Evolutionary conservation across 1,140 invertebrate genomes (phyloP).

Genomic region (Drosophila novamexicana): DNA sequence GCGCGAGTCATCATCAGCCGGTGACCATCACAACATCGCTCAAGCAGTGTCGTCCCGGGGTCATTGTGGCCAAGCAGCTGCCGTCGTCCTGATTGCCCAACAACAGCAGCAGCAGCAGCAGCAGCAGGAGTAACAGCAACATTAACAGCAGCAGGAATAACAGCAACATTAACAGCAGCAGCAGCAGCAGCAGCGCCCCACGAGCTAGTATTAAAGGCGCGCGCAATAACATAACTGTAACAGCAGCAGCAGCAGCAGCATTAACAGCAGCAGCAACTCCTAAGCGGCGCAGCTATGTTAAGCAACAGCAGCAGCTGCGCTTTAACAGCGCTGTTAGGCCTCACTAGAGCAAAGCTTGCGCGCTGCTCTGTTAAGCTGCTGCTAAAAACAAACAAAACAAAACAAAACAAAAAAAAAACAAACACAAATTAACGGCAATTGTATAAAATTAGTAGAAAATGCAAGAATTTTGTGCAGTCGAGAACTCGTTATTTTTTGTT

Average conservation of each 20-base stretch:
- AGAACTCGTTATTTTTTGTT: slow-evolving; percentile 41
- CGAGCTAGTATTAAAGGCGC: slow-evolving; percentile 67
- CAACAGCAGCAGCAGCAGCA: slow-evolving; percentile 23
- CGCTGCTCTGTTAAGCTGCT: slow-evolving; percentile 6
- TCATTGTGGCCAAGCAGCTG: slow-evolving; percentile 92
- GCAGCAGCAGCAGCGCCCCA: slow-evolving; percentile 10
- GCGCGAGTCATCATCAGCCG: slow-evolving; percentile 45
- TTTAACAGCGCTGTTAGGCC: slow-evolving; percentile 34
- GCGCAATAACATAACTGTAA: slow-evolving; percentile 41
- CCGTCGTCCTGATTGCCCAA: slow-evolving; percentile 83
- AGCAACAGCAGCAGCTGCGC: slow-evolving; percentile 47
- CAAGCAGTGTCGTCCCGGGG: slow-evolving; percentile 91
- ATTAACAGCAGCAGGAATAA: slow-evolving; percentile 22
- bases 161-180: slow-evolving; percentile 33
- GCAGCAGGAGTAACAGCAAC: slow-evolving; percentile 23
- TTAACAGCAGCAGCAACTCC: slow-evolving; percentile 39
- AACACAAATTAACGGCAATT: slow-evolving; percentile 20
- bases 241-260: slow-evolving; percentile 30
- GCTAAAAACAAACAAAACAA: slow-evolving; percentile 18
- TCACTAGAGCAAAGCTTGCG: slow-evolving; percentile 32
- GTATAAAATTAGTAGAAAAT: slow-evolving; percentile 23
- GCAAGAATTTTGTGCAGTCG: slow-evolving; percentile 55
- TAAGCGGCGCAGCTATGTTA: slow-evolving; percentile 54
- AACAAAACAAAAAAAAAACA: slow-evolving; percentile 1
- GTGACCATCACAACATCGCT: slow-evolving; percentile 84